Conservation (phyloP, 1,140 invertebrate species). For the Zaprionus inermis region DNA sequence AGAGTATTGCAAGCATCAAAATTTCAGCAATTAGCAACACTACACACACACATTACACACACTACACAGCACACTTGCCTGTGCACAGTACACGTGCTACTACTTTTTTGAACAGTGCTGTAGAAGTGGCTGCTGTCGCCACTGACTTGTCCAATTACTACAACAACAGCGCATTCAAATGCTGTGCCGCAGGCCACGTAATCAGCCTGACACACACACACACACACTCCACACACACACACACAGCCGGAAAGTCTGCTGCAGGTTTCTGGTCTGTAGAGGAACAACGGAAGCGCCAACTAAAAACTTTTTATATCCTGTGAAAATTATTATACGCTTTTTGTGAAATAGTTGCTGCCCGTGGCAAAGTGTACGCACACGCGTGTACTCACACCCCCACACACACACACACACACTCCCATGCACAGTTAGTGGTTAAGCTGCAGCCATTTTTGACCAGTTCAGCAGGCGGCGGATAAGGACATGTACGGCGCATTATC, state of each 20-base stretch:
- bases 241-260: slow-evolving; percentile 4
- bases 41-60: slow-evolving; percentile 23
- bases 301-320: slow-evolving; percentile 79
- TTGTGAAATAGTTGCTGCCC: slow-evolving; percentile 72
- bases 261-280: slow-evolving; percentile 39
- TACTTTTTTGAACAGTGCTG: slow-evolving; percentile 47
- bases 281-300: slow-evolving; percentile 70
- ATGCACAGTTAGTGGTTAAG: slow-evolving; percentile 28
- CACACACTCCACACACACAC: slow-evolving; percentile 29
- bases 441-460: slow-evolving; percentile 64
- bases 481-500: slow-evolving; percentile 27
- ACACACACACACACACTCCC: slow-evolving; percentile 2
- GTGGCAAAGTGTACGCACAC: slow-evolving; percentile 36
- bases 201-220: slow-evolving; percentile 17
- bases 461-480: slow-evolving; percentile 35
- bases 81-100: slow-evolving; percentile 49
- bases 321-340: slow-evolving; percentile 80
- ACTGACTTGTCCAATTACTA: slow-evolving; percentile 80
- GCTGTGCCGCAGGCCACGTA: slow-evolving; percentile 66
- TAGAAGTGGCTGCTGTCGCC: slow-evolving; percentile 57
- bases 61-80: slow-evolving; percentile 10
- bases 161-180: slow-evolving; percentile 77
- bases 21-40: slow-evolving; percentile 46
- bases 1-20: slow-evolving; percentile 67
- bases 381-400: slow-evolving; percentile 4